These are phyloP conservation scores for Fregata magnificens DNA, from an alignment of 2,113 vertebrate genomes.

Conservation along the genomic window DNA sequence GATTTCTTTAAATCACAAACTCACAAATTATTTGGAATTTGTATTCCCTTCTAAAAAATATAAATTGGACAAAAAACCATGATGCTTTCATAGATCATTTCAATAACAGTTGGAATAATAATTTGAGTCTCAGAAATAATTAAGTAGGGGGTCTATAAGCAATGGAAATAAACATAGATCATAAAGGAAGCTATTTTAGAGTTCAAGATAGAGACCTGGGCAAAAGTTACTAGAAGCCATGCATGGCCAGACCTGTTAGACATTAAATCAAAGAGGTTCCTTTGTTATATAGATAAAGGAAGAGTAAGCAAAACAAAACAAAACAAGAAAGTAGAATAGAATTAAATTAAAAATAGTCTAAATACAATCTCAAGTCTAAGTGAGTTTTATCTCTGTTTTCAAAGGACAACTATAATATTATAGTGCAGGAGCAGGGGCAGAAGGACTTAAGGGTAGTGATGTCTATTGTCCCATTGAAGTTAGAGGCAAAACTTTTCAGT, in stretches of 20 bases:
- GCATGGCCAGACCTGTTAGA: not conserved
- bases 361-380: not conserved
- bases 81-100: not conserved
- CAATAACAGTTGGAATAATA: not conserved
- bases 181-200: not conserved
- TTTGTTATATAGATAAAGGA: not conserved
- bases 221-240: not conserved
- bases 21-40: not conserved
- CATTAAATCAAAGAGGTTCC: not conserved
- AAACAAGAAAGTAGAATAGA: not conserved
- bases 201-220: not conserved
- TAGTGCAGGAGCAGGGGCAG: not conserved
- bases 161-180: not conserved
- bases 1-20: not conserved
- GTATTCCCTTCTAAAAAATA: not conserved
- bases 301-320: not conserved
- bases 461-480: not conserved
- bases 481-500: not conserved
- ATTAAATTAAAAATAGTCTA: not conserved
- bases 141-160: not conserved
- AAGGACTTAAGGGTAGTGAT: not conserved
- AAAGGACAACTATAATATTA: not conserved
- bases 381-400: not conserved
- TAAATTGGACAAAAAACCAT: not conserved
- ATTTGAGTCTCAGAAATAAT: not conserved